Evolutionary conservation across 1,140 invertebrate species (phyloP).

Genomic region (Aphelinus atriplicis): DNA sequence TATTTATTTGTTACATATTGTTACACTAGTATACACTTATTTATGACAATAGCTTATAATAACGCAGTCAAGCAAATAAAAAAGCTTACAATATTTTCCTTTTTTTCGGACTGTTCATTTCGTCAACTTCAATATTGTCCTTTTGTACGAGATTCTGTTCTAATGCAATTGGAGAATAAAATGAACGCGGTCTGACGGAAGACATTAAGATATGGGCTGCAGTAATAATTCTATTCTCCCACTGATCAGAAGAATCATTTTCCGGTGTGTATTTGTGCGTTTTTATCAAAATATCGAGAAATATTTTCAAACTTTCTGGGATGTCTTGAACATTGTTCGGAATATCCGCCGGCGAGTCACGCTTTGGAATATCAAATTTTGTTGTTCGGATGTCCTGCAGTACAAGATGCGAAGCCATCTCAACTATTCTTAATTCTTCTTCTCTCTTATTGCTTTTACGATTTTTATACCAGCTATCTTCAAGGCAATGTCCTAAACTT

Average conservation of each 20-base stretch:
- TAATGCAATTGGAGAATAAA: conserved; percentile 41
- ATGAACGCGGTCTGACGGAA: conserved; percentile 43
- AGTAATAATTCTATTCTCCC: conserved; percentile 24
- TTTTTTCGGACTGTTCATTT: no score
- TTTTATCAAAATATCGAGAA: conserved; percentile 23
- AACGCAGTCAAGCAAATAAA: no score
- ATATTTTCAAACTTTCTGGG: no score
- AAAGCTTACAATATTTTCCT: no score
- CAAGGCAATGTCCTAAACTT: neutral
- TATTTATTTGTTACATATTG: no score
- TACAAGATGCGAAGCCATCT: no score
- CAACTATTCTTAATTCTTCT: conserved; percentile 33
- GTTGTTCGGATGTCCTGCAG: conserved; percentile 42
- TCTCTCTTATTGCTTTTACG: conserved; percentile 27
- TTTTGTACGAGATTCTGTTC: neutral
- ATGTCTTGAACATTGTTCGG: no score
- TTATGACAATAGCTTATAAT: no score
- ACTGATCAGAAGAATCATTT: conserved; percentile 15
- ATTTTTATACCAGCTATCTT: conserved; percentile 35
- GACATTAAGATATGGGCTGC: conserved; percentile 44
- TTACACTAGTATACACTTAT: no score
- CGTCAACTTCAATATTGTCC: no score
- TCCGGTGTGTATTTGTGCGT: neutral
- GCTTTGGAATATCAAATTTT: conserved; percentile 37
- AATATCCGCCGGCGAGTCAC: conserved; percentile 18